A percentile compares a stretch with the other conserved stretches of the same genome.
Conservation (phyloP, 2,888 invertebrate species). For the Willowsia nigromaculata region DNA sequence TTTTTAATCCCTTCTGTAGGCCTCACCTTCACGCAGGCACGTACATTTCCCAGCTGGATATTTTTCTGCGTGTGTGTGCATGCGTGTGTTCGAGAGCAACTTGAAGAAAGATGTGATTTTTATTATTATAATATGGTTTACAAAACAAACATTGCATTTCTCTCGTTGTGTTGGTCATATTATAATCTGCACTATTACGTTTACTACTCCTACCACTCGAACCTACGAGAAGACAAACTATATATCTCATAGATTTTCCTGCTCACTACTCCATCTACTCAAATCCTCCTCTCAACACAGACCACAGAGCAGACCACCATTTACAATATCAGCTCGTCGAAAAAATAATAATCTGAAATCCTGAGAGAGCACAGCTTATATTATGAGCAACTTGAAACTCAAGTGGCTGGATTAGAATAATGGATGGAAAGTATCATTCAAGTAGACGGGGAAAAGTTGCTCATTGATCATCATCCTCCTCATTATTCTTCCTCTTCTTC, state of each 20-base stretch:
- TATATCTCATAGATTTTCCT: background rate
- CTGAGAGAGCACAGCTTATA: too few species aligned
- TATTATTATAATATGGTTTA: background rate
- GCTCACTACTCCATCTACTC: background rate
- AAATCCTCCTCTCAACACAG: background rate
- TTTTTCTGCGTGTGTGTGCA: background rate
- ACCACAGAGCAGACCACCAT: background rate
- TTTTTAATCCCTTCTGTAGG: constrained; percentile 1
- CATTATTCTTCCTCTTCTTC: background rate
- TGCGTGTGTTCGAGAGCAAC: background rate
- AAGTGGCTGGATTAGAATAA: background rate
- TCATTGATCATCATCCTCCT: background rate
- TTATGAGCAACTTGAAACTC: background rate
- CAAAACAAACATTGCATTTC: background rate
- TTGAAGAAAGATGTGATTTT: background rate
- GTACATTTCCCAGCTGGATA: constrained; percentile 1
- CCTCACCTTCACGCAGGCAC: constrained; percentile 24
- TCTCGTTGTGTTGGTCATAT: background rate
- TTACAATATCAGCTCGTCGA: background rate
- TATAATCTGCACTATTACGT: background rate
- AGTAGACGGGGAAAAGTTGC: background rate
- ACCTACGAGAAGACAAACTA: background rate
- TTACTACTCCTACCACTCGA: too few species aligned
- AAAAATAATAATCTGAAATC: background rate
- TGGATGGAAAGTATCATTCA: background rate